Percentiles rank a stretch among this genome's conserved stretches.
Evolutionary conservation across 2,888 invertebrate species (phyloP).

Genomic region (Amphipyra tragopoginis): DNA sequence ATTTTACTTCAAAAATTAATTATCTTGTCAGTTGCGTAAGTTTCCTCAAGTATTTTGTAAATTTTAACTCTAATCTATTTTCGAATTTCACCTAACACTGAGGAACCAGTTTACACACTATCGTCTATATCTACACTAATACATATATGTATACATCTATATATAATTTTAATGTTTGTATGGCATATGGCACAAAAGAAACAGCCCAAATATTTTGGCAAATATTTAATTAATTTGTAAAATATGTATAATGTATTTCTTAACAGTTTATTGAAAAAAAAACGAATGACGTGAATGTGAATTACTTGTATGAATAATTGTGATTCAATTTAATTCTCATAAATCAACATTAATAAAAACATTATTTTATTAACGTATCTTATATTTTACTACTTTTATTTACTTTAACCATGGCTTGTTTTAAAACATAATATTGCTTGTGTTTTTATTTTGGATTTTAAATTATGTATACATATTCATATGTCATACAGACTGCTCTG

Average conservation of each 20-base stretch:
- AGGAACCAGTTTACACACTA: conserved; percentile 68
- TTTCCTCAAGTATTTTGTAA: conserved; percentile 47
- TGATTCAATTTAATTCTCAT: no score
- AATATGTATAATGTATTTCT: background rate
- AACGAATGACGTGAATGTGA: no score
- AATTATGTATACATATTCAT: conserved; percentile 42
- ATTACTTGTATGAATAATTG: no score
- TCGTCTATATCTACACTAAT: conserved; percentile 59
- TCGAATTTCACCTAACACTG: conserved; percentile 67
- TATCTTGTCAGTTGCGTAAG: conserved; percentile 31
- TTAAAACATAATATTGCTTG: conserved; percentile 19
- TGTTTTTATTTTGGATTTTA: conserved; percentile 14
- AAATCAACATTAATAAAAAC: no score
- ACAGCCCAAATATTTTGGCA: background rate
- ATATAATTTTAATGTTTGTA: conserved; percentile 62
- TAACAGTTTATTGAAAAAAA: no score
- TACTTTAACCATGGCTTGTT: background rate
- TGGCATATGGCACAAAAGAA: conserved; percentile 49
- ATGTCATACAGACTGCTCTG: conserved; percentile 64
- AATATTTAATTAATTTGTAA: background rate
- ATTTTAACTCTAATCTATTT: conserved; percentile 48
- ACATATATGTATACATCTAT: conserved; percentile 60
- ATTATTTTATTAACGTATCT: no score
- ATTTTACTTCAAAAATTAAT: no score
- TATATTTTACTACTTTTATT: no score